Evolutionary conservation across 2,113 vertebrate genomes (phyloP), one percentile per base, ranked within the genome.

Genomic region (Paradisaea rubra): DNA sequence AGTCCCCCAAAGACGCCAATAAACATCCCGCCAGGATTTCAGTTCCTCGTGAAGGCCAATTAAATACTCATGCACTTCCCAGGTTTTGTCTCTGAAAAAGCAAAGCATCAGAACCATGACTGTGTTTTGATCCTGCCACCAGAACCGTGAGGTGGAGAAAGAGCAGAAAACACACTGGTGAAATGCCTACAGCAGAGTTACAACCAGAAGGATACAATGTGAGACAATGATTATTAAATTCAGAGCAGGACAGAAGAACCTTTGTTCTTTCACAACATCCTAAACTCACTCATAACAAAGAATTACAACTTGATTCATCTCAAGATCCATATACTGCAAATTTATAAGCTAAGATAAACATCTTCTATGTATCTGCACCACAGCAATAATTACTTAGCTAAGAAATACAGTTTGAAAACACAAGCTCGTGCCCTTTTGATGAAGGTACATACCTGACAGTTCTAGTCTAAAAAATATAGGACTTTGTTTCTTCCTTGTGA

Each of bases 1-100:
- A 45, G 98, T 99, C 9, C 99, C 99, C 99, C 99, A 99, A 42
- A 99, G 98, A 69, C 98, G 98, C 99, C 99, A 99, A 81, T 99
- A 99, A 42, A 99, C 99, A 86, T 99, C 98, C 71, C 98, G 98
- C 99, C 99, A 99, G 83, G 99, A 99, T 83, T 99, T 99, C 86
- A 99, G 45, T 82, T 99, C 99, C 96, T 99, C 99, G n/a, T 99
- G 98, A 86, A 99, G 98, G 74, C 97, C 87, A 30, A 93, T 98
- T 83, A 99, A 95, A 93, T 98, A 99, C 54, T 99, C 99, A 20
- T 99, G 98, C 33, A 99, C 97, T 72, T 99, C 99, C 99, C 99
- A 99, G 91, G 95, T 98, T 97, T 98, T 99, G 97, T 99, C 99
- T 97, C 99, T 99, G 94, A 52, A 97, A 86, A 96, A 83, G 10